Base-by-base conservation (phyloP, 2,888 invertebrate species). In the Globia sparganii region DNA sequence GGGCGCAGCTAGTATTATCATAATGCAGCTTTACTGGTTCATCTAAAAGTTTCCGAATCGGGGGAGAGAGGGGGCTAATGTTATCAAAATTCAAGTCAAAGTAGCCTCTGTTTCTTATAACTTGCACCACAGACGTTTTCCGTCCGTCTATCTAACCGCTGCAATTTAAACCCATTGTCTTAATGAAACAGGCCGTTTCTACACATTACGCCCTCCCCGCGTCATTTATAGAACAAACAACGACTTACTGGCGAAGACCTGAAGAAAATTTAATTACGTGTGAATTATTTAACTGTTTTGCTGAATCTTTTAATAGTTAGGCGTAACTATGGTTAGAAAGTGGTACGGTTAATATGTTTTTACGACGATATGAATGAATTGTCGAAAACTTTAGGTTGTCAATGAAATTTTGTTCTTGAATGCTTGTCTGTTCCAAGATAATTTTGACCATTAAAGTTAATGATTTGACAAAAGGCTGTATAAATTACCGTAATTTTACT, bases 111-210 rank as follows among this genome's bases (percentile, higher is more conserved):
- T 64, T 65, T 61, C 86, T 74, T 84, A 43, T 84, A n/a, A 77
- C 81, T 88, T 89, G 69, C 1, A 74, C 86, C 90, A 78, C 40
- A 67, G 65, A n/a, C 76, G 72, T 86, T 87, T 91, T 86, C 91
- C 88, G 92, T 92, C 93, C 88, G 92, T 92, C 92, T 93, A 92
- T 94, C 93, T 94, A 94, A 95, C 94, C 93, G 88, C 93, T 91
- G 93, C 94, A 95, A 95, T 95, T 95, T 94, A 94, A 95, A 93
- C 91, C 95, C 94, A 95, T 95, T 95, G 95, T 95, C 94, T 94
- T 95, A 95, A 95, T 95, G 95, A 95, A 95, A 94, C 93, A 90
- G 94, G 91, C 93, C 91, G 93, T 92, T 92, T 92, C 92, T 92
- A 93, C 93, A 94, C 92, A 92, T 92, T 92, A 92, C 89, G 88